Evolutionary conservation across 2,888 invertebrate genomes (phyloP), one percentile per base, ranked within the genome.

Genomic region (Eilema caniola): DNA sequence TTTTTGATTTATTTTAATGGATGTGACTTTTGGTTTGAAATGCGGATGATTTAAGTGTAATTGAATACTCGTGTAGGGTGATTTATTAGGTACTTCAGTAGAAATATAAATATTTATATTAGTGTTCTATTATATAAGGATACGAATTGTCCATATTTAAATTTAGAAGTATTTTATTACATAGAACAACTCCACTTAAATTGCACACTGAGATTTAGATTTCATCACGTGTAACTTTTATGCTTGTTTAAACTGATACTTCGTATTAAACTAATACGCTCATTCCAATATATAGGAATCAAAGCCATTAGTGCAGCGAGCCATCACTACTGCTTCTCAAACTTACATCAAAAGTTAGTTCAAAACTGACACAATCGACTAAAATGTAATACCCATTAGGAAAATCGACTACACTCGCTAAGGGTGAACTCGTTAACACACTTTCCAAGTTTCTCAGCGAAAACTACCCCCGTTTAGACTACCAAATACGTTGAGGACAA

Each of bases 401-500:
- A 85, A 87, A 92, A 90, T 90, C 88, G 89, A 92, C 89, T 89
- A 88, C 86, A 89, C 74, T 82, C 78, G 78, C 78, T 79, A 74
- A 83, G 90, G 88, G 89, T 83, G 87, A 89, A 89, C 89, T 91
- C 90, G 92, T 93, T 93, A 94, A 92, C 94, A 93, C 94, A 93
- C 92, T 94, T 94, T 92, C 92, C 87, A 93, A 91, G 92, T 92
- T 88, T 89, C 87, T 70, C 84, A 89, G 89, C 91, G 89, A 90
- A 89, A 92, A 93, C 93, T 93, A 93, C 93, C 91, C 88, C 84
- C 92, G 90, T 89, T 93, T 93, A 90, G 89, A 92, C 92, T 92
- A 88, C 90, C 92, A 93, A 93, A 93, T 93, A 92, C 92, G 90
- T 88, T 84, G 91, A 91, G 93, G 92, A 93, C 93, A 92, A 95